A percentile compares a stretch with the other conserved stretches of the same genome.
These are phyloP conservation scores for Neotoxoptera formosana DNA, from an alignment of 1,140 invertebrate genomes.

Conservation along the genomic window DNA sequence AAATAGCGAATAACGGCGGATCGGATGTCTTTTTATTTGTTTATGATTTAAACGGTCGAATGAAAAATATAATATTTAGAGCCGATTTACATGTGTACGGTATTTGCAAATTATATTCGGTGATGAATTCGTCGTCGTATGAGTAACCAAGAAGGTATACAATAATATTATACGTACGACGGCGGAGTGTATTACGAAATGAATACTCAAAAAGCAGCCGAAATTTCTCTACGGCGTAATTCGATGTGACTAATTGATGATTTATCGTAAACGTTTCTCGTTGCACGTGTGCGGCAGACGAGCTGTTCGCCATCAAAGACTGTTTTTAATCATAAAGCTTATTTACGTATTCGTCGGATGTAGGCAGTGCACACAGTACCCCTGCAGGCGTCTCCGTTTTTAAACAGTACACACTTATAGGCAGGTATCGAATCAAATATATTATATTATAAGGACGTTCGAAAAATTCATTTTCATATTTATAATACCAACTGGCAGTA, in stretches of 20 bases:
- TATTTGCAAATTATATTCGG: neutral
- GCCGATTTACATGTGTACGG: neutral
- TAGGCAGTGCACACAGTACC: neutral
- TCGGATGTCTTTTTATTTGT: neutral
- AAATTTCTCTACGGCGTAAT: neutral
- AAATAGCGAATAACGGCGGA: neutral
- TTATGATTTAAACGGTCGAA: neutral
- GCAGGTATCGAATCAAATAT: neutral
- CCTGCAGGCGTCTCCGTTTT: neutral
- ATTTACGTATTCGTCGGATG: neutral
- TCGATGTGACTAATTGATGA: neutral
- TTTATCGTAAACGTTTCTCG: neutral
- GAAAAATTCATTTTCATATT: neutral
- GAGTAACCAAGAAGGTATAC: neutral
- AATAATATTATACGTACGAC: neutral
- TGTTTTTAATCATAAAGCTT: neutral
- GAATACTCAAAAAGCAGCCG: neutral
- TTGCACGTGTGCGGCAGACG: neutral
- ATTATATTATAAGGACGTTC: neutral
- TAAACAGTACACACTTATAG: neutral
- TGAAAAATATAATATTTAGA: neutral
- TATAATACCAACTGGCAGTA: neutral
- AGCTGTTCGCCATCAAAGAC: neutral
- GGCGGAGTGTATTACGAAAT: neutral
- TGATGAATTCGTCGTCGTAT: neutral